Base-by-base conservation (phyloP, 2,113 vertebrate genomes). In the Misgurnus mizolepis region DNA sequence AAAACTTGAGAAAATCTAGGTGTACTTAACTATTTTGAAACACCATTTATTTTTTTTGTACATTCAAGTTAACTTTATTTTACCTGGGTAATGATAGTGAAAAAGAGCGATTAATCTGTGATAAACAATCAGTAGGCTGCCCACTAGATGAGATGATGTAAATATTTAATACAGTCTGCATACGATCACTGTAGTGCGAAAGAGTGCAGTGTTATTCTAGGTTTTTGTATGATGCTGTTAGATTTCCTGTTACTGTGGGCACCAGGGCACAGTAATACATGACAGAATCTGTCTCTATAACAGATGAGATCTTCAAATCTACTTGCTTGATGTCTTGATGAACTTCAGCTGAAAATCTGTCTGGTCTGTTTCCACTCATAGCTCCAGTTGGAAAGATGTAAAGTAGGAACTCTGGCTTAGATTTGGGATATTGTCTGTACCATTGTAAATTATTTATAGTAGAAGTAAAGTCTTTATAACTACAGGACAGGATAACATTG, bases 181-280 rank as follows among this genome's bases (percentile, higher is more conserved):
- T 11, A 34, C 3, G 27, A 34, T 1, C 3, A 34, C 27, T 34
- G 27, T 34, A 34, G 27, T 34, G 27, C 27, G 3, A 34, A 34
- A 34, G 27, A 34, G 3, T 34, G 27, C 27, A 34, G 27, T 34
- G 27, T 34, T 34, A 60, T 49, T 55, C 1, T 12, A 41, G 75
- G 75, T 77, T 78, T 81, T 75, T 82, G 80, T 65, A 79, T 58
- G 56, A 22, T 9, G 7, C 5, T 7, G 56, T 9, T 18, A 4
- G 6, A 18, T 78, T 79, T 79, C 71, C 66, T 80, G 75, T 76
- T 61, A 80, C 82, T 84, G 76, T 83, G 82, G 81, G 64, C 78
- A 1, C 0, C 79, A 84, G 66, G 41, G 80, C 80, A 50, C 83
- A 85, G 79, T 79, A 83, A 41, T 87, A 87, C 27, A 81, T 10